Evolutionary conservation across 1,140 invertebrate genomes (phyloP).

Genomic region (Potamilus streckersoni): DNA sequence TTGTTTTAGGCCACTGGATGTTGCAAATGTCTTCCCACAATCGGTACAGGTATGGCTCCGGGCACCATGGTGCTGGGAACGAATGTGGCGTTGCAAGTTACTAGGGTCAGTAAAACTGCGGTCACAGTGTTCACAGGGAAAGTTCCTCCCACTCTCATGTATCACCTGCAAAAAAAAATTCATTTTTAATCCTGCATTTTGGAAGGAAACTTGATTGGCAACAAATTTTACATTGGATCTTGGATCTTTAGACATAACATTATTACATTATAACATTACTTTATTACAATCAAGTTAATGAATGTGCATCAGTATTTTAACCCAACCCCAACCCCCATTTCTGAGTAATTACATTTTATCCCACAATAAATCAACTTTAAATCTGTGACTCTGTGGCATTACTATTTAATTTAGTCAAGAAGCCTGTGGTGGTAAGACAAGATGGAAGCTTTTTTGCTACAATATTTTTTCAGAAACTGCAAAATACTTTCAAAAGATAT

Average conservation of each 20-base stretch:
- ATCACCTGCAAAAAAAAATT: constrained; percentile 44
- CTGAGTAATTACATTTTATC: neutral
- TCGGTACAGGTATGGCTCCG: constrained; percentile 94
- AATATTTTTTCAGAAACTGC: too few relatives aligned
- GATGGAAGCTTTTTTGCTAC: too few relatives aligned
- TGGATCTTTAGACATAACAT: neutral
- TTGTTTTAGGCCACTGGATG: constrained; percentile 97
- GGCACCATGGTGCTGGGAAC: constrained; percentile 91
- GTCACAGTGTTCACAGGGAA: constrained; percentile 93
- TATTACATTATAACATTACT: too few relatives aligned
- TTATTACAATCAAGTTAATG: neutral
- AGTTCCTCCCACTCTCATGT: constrained; percentile 70
- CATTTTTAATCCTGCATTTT: too few relatives aligned
- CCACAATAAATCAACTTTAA: too few relatives aligned
- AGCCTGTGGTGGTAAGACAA: too few relatives aligned
- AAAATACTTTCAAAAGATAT: too few relatives aligned
- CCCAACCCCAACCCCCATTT: neutral
- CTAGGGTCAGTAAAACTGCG: constrained; percentile 95
- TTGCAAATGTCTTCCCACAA: constrained; percentile 98
- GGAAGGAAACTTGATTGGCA: too few relatives aligned
- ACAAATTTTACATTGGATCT: neutral
- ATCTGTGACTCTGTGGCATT: too few relatives aligned
- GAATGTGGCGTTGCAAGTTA: constrained; percentile 95
- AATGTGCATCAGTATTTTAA: neutral
- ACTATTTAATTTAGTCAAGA: too few relatives aligned